Evolutionary conservation across 2,888 invertebrate species (phyloP), one percentile per base, ranked within the genome.

Genomic region (Altica lythri): DNA sequence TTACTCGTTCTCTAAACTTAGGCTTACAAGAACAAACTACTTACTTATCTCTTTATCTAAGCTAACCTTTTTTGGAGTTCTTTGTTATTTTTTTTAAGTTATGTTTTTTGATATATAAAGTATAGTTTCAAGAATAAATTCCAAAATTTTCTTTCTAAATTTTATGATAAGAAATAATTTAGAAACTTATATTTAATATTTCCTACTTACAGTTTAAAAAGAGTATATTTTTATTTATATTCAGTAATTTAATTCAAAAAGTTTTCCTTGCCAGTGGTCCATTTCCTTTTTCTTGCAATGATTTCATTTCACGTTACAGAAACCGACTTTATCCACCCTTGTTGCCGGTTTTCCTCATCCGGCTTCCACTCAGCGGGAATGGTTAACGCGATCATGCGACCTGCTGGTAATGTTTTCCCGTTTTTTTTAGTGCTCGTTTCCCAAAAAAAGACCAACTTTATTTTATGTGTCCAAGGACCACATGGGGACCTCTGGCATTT

Each of bases 331-430:
- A 47, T 34, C 59, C 61, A 55, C 48, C 53, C 55, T 50, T 59
- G 65, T 66, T 70, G 71, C 73, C 73, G 72, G 72, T 52, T 40
- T 18, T 47, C 51, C 46, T 55, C 61, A 59, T 61, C 64, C 66
- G 38, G 42, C 59, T 56, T n/a, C 55, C 52, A 37, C 71, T 73
- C 73, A 73, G 69, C 72, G 67, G 71, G 69, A 73, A 71, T 68
- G 68, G 68, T 75, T 75, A 75, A 75, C 75, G 69, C 72, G 75
- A 75, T 75, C 75, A 75, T 72, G 72, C 75, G 75, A 76, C 75
- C 75, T 74, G 73, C 75, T 73, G 75, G 75, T 75, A 75, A 75
- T 75, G 74, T 75, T 75, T 75, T 75, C 74, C 75, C 74, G 73
- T 73, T 73, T 74, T n/a, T n/a, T 64, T 72, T 72, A 67, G 68